Base-by-base conservation (phyloP, 2,113 vertebrate genomes). In the Dinomys branickii region DNA sequence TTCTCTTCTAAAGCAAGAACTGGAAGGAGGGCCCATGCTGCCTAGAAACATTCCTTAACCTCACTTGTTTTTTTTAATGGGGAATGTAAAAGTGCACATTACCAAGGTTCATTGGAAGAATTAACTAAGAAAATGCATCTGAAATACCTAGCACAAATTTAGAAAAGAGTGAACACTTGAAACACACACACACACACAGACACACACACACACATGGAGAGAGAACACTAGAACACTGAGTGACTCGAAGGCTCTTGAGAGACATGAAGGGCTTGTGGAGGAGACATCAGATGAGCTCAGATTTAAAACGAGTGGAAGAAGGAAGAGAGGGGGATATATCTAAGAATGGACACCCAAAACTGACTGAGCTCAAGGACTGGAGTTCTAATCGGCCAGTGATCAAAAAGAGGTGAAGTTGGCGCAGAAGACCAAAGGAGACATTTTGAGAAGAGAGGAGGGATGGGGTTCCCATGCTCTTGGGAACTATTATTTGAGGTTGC, bases 251-350 rank as follows among this genome's bases (percentile, higher is more conserved):
- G 58, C 93, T 47, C 59, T 88, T 71, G 84, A 58, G 59, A 87
- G 52, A 75, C 82, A 10, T 30, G 13, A 78, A 22, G 38, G 24
- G 58, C 67, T 95, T 38, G 26, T 69, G 61, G 87, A 63, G 83
- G 52, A 88, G 73, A 63, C 50, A 33, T 89, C 7, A 63, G 59
- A 26, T 1, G 33, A 61, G 7, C 67, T 91, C 63, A 65, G 84
- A 87, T 80, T 73, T 94, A 83, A 95, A 85, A 75, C 83, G 22
- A 96, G 58, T 69, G 69, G 24, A 91, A 69, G 5, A 69, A 63
- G 14, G 50, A 58, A 75, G 54, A 80, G 67, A 80, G n/a, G 33
- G 86, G 59, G 41, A 35, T 50, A 71, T 41, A 20, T 47, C 52
- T 86, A 77, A 88, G n/a, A 91, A 88, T 24, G 35, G 56, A 85